phyloP scores from a whole-genome alignment of 2,888 invertebrate species.

The Thysanoteuthis rhombus region DNA sequence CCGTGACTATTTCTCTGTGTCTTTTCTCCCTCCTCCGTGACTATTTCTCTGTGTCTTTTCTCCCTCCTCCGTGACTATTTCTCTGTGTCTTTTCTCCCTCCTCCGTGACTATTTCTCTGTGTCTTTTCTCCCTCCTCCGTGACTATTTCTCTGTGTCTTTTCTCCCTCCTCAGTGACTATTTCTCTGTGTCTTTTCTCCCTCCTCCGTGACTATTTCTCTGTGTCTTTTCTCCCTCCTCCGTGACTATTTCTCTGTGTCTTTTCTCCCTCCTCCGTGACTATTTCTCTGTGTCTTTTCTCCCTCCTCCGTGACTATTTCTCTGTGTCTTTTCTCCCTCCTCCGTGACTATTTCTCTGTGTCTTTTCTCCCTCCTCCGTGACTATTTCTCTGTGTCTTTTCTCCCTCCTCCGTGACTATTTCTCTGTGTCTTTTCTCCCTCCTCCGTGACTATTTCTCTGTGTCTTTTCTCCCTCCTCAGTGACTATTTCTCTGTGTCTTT shows the following conservation, averaged over 20 bases:
- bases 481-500: neutral
- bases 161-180: neutral
- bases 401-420: neutral
- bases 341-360: neutral
- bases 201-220: neutral
- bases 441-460: neutral
- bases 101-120: neutral
- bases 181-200: too few relatives aligned
- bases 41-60: neutral
- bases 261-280: neutral
- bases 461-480: too few relatives aligned
- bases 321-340: too few relatives aligned
- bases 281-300: neutral
- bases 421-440: too few relatives aligned
- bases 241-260: neutral
- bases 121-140: too few relatives aligned
- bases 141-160: neutral
- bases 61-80: neutral
- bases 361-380: too few relatives aligned
- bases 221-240: too few relatives aligned
- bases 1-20: neutral
- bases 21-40: too few relatives aligned
- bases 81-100: too few relatives aligned
- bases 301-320: neutral
- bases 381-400: neutral